These are phyloP conservation scores for Bostrychus sinensis DNA, from an alignment of 2,113 vertebrate genomes.

Conservation along the genomic window DNA sequence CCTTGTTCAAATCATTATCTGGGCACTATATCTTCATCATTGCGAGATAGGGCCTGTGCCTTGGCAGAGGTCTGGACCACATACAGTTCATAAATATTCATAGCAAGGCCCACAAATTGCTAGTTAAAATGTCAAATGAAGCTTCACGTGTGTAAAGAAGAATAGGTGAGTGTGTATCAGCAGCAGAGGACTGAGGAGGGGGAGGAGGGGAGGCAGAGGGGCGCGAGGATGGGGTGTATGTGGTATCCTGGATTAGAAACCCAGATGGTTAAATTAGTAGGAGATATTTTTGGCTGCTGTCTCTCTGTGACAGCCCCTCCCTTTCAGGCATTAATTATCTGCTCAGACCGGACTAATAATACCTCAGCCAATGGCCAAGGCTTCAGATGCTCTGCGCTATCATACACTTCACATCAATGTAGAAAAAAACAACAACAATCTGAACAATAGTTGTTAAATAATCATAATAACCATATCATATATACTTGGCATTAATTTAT, in stretches of 20 bases:
- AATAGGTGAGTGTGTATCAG: not conserved
- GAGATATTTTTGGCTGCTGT: conserved; percentile 5
- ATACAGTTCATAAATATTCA: no score
- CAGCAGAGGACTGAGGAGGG: not conserved
- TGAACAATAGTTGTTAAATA: no score
- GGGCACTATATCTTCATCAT: no score
- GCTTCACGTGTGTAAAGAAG: not conserved
- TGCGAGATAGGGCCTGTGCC: no score
- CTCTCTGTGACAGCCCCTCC: conserved; percentile 13
- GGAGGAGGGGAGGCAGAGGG: not conserved
- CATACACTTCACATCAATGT: not conserved
- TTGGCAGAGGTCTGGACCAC: no score
- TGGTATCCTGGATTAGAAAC: conserved; percentile 8
- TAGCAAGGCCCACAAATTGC: no score
- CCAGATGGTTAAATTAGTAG: conserved; percentile 12
- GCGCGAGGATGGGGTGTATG: not conserved
- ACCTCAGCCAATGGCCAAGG: not conserved
- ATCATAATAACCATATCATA: no score
- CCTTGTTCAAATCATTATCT: no score
- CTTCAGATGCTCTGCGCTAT: not conserved
- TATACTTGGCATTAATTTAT: no score
- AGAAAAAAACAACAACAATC: not conserved
- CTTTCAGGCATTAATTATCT: conserved; percentile 15
- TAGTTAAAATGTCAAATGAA: not conserved
- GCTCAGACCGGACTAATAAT: conserved; percentile 12